These are phyloP conservation scores for Synanthedon vespiformis DNA, from an alignment of 2,888 invertebrate genomes.

Conservation along the genomic window DNA sequence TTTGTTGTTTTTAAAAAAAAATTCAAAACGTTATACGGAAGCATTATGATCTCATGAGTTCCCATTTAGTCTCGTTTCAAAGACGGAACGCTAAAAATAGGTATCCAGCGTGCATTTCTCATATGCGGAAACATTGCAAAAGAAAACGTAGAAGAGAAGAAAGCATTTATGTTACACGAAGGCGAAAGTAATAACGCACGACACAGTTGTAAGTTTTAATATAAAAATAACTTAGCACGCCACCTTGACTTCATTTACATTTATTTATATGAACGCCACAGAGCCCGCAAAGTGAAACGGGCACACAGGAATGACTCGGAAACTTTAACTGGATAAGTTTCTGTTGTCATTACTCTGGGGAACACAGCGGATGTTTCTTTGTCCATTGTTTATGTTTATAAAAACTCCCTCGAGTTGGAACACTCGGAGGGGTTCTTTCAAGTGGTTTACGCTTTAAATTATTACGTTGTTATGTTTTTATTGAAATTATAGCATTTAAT, in stretches of 20 bases:
- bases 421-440: background rate
- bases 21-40: too few relatives aligned
- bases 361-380: slow-evolving; percentile 16
- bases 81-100: background rate
- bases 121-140: background rate
- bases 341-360: slow-evolving; percentile 27
- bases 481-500: too few relatives aligned
- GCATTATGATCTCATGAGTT: too few relatives aligned
- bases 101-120: background rate
- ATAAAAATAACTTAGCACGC: background rate
- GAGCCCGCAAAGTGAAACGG: slow-evolving; percentile 12
- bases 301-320: slow-evolving; percentile 20
- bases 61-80: too few relatives aligned
- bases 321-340: slow-evolving; percentile 51
- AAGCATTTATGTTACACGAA: background rate
- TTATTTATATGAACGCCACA: background rate
- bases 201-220: slow-evolving; percentile 1
- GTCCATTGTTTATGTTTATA: slow-evolving; percentile 24
- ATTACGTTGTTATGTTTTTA: too few relatives aligned
- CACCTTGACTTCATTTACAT: background rate
- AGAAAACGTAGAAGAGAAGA: background rate
- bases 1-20: too few relatives aligned
- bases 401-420: slow-evolving; percentile 6
- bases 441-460: too few relatives aligned
- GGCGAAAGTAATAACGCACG: background rate